Percentiles rank a stretch among this genome's conserved stretches.
phyloP scores from a whole-genome alignment of 2,113 vertebrate species.

The Etia nguti region DNA sequence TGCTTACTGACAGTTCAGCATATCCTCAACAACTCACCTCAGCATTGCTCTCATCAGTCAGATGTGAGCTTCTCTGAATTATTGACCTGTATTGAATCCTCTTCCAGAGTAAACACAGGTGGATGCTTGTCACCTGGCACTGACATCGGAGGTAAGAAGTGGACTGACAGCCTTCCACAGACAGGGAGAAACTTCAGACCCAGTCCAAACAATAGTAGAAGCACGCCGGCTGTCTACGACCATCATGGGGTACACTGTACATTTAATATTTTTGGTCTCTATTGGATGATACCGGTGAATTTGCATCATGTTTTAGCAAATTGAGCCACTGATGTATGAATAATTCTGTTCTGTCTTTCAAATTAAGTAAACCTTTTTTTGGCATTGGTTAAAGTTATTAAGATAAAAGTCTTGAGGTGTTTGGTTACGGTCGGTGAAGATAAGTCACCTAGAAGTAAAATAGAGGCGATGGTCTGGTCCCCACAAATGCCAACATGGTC shows the following conservation, averaged over 20 bases:
- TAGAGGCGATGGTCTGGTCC: background rate
- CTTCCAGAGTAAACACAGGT: background rate
- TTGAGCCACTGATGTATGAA: background rate
- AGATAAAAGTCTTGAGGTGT: background rate
- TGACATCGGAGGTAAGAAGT: background rate
- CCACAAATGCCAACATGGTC: background rate
- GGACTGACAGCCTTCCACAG: background rate
- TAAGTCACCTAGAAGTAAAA: background rate
- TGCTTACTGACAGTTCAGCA: background rate
- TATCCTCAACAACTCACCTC: background rate
- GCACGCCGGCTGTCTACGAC: background rate
- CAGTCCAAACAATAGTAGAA: background rate
- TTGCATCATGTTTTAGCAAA: background rate
- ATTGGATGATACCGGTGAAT: background rate
- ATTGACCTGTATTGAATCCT: background rate
- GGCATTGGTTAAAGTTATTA: background rate
- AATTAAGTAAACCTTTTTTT: background rate
- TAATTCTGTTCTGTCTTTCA: background rate
- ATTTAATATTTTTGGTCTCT: background rate
- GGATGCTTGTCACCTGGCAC: background rate
- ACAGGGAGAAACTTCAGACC: background rate
- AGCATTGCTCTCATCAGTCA: background rate
- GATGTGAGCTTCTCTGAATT: background rate
- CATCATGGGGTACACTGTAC: background rate
- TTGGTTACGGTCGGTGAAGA: background rate